Conservation (phyloP, 2,797 vertebrate genomes). For the Champsocephalus gunnari region DNA sequence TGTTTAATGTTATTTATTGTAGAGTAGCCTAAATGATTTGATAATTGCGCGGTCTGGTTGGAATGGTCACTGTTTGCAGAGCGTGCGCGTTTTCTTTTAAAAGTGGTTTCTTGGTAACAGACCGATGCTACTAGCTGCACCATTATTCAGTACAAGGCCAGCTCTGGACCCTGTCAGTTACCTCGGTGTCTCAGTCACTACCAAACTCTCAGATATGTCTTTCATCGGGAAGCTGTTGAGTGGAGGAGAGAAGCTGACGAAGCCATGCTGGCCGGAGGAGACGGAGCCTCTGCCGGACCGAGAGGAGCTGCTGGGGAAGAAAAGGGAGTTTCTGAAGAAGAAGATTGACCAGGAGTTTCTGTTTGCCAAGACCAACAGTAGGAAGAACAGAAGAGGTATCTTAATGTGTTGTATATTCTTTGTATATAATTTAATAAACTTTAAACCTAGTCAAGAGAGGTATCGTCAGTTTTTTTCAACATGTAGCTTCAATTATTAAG, state of each 20-base stretch:
- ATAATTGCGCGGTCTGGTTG: too few species aligned
- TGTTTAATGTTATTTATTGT: too few species aligned
- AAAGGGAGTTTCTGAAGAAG: slow-evolving; percentile 9
- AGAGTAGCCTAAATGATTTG: too few species aligned
- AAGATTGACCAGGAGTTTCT: slow-evolving; percentile 25
- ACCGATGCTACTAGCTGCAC: neutral
- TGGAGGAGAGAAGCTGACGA: slow-evolving; percentile 1
- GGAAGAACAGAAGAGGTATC: slow-evolving; percentile 16
- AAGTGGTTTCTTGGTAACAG: neutral
- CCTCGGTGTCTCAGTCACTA: neutral
- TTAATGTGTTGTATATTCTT: neutral
- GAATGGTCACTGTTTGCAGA: too few species aligned
- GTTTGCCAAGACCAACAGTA: slow-evolving; percentile 35
- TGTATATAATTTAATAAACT: neutral
- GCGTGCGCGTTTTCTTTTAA: neutral
- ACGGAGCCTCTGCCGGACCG: accelerated
- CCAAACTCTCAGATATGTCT: neutral
- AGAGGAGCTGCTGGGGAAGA: slow-evolving; percentile 2
- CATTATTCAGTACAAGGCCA: neutral
- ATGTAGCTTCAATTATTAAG: neutral
- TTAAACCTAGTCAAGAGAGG: neutral
- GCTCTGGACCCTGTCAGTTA: neutral
- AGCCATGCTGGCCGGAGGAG: neutral
- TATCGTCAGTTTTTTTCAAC: neutral
- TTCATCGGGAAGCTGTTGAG: neutral